A percentile compares a stretch with the other conserved stretches of the same genome.
Conservation (phyloP, 2,797 vertebrate genomes). For the Neosalanx taihuensis region DNA sequence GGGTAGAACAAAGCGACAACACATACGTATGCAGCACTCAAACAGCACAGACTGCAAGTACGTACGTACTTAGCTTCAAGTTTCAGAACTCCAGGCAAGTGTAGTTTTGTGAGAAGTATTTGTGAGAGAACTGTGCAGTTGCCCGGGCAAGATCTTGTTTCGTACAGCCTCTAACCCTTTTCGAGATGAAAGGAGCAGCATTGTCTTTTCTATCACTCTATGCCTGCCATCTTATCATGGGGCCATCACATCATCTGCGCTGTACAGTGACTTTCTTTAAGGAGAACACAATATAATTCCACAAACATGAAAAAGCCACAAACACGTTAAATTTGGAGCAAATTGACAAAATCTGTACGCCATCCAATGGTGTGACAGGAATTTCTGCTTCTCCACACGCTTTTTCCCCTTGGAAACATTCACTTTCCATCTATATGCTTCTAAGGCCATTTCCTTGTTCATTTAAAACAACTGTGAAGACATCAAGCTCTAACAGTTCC, state of each 20-base stretch:
- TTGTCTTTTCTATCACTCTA: too few relatives aligned
- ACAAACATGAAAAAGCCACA: neutral
- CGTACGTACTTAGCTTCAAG: slow-evolving; percentile 25
- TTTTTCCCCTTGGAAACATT: neutral
- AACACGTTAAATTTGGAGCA: slow-evolving; percentile 8
- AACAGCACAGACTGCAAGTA: slow-evolving; percentile 22
- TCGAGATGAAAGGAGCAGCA: too few relatives aligned
- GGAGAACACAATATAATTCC: too few relatives aligned
- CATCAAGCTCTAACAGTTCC: slow-evolving; percentile 18
- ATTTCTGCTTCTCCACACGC: neutral
- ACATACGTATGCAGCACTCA: slow-evolving; percentile 11
- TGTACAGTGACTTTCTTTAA: too few relatives aligned
- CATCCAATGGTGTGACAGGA: neutral
- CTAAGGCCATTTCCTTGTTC: slow-evolving; percentile 59
- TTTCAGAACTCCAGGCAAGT: neutral
- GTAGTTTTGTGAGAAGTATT: neutral
- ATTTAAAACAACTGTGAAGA: slow-evolving; percentile 18
- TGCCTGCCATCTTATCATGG: too few relatives aligned
- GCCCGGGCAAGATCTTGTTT: neutral
- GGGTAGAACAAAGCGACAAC: slow-evolving; percentile 24
- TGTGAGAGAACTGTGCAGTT: neutral
- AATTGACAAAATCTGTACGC: neutral
- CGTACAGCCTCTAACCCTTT: neutral
- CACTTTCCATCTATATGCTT: slow-evolving; percentile 21
- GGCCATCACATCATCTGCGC: too few relatives aligned